Conservation (phyloP, 2,797 vertebrate species). For the Pygocentrus nattereri region DNA sequence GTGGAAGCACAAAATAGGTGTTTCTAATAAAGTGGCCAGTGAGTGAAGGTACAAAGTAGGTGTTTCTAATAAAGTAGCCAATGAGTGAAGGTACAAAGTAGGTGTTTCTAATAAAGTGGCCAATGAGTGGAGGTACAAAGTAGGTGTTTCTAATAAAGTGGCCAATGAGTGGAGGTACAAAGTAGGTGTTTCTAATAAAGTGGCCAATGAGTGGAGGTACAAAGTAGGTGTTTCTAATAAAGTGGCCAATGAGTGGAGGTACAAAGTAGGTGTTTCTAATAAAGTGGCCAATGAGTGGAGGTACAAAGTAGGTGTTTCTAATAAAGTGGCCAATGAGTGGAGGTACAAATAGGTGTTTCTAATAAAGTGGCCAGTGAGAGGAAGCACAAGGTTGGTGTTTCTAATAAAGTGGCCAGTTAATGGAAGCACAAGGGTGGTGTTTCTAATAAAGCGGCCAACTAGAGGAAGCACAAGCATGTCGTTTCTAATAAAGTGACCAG, state of each 20-base stretch:
- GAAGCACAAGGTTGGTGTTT: neutral
- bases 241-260: no score
- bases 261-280: no score
- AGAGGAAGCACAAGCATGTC: neutral
- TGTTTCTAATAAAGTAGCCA: constrained; percentile 1
- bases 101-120: no score
- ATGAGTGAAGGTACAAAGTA: neutral
- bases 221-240: no score
- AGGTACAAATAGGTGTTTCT: no score
- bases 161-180: no score
- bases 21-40: neutral
- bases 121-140: neutral
- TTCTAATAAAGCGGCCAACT: neutral
- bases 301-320: no score
- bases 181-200: no score
- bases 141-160: neutral
- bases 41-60: neutral
- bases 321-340: no score
- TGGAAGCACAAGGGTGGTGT: neutral
- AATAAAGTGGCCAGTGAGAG: neutral
- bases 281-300: no score
- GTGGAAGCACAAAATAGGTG: neutral
- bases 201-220: no score
- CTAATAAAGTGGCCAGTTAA: neutral
- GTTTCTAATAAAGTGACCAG: no score